Base-by-base conservation (phyloP, 1,140 invertebrate species). In the Littorina saxatilis region DNA sequence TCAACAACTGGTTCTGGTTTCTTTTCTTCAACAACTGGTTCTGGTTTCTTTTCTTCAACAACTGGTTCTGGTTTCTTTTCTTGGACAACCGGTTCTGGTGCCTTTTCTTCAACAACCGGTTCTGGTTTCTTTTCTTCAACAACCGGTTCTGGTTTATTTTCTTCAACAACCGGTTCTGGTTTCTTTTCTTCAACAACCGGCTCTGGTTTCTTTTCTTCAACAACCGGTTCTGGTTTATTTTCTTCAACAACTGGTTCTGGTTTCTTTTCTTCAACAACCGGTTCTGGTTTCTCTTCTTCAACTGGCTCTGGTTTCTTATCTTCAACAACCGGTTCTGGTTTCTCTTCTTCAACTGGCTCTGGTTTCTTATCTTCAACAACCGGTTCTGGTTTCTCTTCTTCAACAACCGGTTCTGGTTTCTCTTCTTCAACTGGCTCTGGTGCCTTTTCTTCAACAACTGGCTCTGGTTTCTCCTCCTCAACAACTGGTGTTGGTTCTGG, bases 11-110 rank as follows among this genome's bases (percentile, higher is more conserved):
- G n/a, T n/a, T n/a, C 66, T 68, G 79, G 39, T 70, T 81, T 52
- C 43, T 73, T 81, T 74, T 81, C 70, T 37, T 70, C 9, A 39
- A 74, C 80, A 75, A 40, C 80, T 37, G 72, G 32, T 66, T 52
- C 32, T 35, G 79, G 63, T 70, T 72, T 50, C 63, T 80, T 80
- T 39, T 4, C 32, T 72, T 80, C 79, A 35, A 70, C n/a, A 50
- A 50, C 79, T 68, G 68, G 79, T 29, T 39, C 66, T 23, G 63
- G 79, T 43, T 72, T 27, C 50, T 73, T 80, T 32, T 66, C 95
- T 96, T 74, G 97, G 97, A 61, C 95, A 94, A 78, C 94, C 95
- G 27, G 2, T 75, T 74, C 68, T 47, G n/a, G n/a, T n/a, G n/a
- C n/a, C n/a, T 32, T 17, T 73, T 79, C 50, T 50, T 50, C 47